phyloP scores from a whole-genome alignment of 2,888 invertebrate species.

The Panopea generosa region DNA sequence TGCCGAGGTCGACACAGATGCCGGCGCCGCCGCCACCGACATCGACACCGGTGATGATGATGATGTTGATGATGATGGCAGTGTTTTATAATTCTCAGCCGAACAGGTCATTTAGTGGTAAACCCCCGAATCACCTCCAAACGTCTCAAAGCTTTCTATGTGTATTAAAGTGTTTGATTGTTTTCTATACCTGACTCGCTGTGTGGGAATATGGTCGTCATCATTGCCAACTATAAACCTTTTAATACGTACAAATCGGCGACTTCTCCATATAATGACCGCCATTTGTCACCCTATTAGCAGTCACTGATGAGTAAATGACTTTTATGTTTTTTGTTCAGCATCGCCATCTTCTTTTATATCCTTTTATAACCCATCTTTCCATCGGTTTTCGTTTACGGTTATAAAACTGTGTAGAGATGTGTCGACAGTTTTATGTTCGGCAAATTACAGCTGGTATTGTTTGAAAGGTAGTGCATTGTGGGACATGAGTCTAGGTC shows the following conservation, averaged over 20 bases:
- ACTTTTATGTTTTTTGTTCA: constrained; percentile 40
- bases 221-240: constrained; percentile 24
- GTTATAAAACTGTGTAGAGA: constrained; percentile 1
- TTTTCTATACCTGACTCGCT: neutral
- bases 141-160: no score
- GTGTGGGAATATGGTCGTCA: constrained; percentile 14
- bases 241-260: constrained; percentile 25
- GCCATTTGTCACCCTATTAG: constrained; percentile 47
- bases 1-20: no score
- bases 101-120: no score
- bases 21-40: no score
- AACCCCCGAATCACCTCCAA: no score
- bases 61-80: no score
- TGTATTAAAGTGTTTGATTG: no score
- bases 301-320: constrained; percentile 35
- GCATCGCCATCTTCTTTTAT: neutral
- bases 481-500: constrained; percentile 31
- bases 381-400: constrained; percentile 3
- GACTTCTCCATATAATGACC: constrained; percentile 41
- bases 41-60: no score
- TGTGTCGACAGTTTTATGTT: constrained; percentile 21
- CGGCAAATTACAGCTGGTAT: constrained; percentile 7
- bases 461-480: constrained; percentile 23
- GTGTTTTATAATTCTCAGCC: no score
- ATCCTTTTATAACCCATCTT: neutral